A percentile compares a stretch with the other conserved stretches of the same genome.
phyloP scores from a whole-genome alignment of 2,113 vertebrate species.

The Burhinus bistriatus region DNA sequence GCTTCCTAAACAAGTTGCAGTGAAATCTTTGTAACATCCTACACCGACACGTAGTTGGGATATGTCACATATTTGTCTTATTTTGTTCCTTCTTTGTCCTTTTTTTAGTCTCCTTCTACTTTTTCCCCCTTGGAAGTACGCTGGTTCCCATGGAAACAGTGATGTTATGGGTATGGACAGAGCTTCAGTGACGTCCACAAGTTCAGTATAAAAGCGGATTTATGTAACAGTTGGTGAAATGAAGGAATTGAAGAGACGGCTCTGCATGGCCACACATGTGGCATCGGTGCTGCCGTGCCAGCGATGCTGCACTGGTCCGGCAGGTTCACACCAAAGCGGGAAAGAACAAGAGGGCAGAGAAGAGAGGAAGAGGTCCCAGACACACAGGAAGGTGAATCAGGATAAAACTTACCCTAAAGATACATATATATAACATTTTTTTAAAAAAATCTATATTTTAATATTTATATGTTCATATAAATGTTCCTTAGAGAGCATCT shows the following conservation, averaged over 20 bases:
- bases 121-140: conserved; percentile 61
- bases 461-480: neutral
- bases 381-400: neutral
- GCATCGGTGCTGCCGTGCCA: neutral
- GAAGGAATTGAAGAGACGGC: neutral
- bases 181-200: conserved; percentile 55
- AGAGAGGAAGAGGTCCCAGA: neutral
- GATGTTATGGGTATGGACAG: conserved; percentile 64
- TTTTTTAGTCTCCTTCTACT: conserved; percentile 67
- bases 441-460: neutral
- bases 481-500: neutral
- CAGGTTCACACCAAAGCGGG: neutral
- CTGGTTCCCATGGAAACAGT: conserved; percentile 64
- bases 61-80: conserved; percentile 62
- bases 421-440: neutral
- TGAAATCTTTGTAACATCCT: conserved; percentile 57
- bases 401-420: neutral
- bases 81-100: conserved; percentile 59
- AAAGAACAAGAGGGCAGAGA: neutral
- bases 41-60: conserved; percentile 32
- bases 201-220: conserved; percentile 35
- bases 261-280: neutral
- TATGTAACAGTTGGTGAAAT: conserved; percentile 55
- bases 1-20: conserved; percentile 43
- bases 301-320: neutral